phyloP scores from a whole-genome alignment of 2,113 vertebrate species.

The Paraplagusia blochii region DNA sequence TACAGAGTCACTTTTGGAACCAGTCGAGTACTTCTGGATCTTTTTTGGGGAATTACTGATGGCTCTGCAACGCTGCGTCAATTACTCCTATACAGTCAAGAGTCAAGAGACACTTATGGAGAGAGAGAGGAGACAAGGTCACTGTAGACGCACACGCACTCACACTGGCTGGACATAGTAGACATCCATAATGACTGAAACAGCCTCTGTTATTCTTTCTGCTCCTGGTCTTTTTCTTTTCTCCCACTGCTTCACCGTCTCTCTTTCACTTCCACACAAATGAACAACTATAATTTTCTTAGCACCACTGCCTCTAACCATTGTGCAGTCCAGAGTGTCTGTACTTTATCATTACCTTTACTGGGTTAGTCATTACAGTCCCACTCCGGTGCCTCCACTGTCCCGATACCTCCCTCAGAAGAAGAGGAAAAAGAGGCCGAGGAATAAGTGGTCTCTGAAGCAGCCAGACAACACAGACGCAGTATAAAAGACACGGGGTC shows the following conservation, averaged over 20 bases:
- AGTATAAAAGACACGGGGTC: constrained; percentile 33
- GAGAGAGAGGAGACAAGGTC: constrained; percentile 30
- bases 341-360: constrained; percentile 71
- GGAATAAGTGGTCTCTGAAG: constrained; percentile 44
- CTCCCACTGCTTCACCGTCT: constrained; percentile 8
- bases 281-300: constrained; percentile 57
- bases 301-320: constrained; percentile 56
- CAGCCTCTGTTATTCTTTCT: constrained; percentile 44
- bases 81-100: constrained; percentile 4
- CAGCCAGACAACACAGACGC: constrained; percentile 24
- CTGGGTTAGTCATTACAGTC: constrained; percentile 69
- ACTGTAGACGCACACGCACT: constrained; percentile 9
- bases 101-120: constrained; percentile 41
- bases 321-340: constrained; percentile 60
- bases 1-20: too few relatives aligned
- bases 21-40: too few relatives aligned
- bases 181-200: constrained; percentile 38
- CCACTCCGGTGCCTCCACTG: constrained; percentile 52
- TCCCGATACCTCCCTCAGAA: constrained; percentile 44
- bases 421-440: constrained; percentile 1
- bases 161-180: constrained; percentile 4
- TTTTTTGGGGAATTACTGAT: too few relatives aligned
- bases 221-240: constrained; percentile 35
- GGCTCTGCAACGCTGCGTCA: too few relatives aligned
- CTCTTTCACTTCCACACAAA: constrained; percentile 21